These are phyloP conservation scores for Apamea sordens DNA, from an alignment of 2,888 invertebrate genomes.

Conservation along the genomic window DNA sequence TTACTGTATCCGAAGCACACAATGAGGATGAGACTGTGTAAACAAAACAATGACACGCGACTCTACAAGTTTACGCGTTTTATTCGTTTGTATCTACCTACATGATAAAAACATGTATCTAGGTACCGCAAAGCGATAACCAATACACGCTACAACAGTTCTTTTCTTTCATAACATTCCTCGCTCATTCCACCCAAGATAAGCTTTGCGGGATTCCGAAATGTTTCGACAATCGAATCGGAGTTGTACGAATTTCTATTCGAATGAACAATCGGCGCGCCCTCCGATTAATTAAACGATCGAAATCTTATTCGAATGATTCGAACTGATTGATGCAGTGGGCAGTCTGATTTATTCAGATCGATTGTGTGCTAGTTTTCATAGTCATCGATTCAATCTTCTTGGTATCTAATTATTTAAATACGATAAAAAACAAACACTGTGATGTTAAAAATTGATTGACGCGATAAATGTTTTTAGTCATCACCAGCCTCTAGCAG, in stretches of 20 bases:
- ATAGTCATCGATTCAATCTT: no score
- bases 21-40: neutral
- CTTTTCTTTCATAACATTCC: slow-evolving; percentile 75
- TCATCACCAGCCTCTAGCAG: no score
- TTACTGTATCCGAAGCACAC: neutral
- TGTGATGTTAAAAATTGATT: neutral
- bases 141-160: slow-evolving; percentile 44
- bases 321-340: neutral
- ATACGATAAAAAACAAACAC: neutral
- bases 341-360: neutral
- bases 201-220: slow-evolving; percentile 37
- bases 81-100: neutral
- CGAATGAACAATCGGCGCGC: slow-evolving; percentile 30
- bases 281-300: neutral
- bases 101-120: slow-evolving; percentile 2
- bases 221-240: slow-evolving; percentile 45
- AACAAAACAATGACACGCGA: neutral
- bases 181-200: slow-evolving; percentile 61
- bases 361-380: neutral
- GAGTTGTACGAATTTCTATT: slow-evolving; percentile 51
- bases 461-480: neutral
- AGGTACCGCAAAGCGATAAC: slow-evolving; percentile 26
- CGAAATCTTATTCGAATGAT: slow-evolving; percentile 24
- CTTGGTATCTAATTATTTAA: neutral
- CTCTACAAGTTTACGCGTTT: neutral